Evolutionary conservation across 2,888 invertebrate genomes (phyloP).

Genomic region (Eupithecia exiguata): DNA sequence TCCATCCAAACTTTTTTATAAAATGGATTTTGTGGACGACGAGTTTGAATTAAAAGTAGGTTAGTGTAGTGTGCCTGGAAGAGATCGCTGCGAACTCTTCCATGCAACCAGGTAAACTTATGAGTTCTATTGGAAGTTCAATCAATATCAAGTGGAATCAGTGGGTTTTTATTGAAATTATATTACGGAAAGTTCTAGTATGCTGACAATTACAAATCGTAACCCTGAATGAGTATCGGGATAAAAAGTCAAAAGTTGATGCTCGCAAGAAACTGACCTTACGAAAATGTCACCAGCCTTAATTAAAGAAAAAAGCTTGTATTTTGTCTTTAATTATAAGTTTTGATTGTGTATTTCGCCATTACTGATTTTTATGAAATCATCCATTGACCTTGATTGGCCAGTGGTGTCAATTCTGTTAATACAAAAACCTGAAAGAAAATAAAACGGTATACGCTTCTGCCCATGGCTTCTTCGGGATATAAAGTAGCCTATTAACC

Average conservation of each 20-base stretch:
- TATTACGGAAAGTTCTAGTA: not conserved
- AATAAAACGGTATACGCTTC: no score
- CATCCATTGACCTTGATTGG: not conserved
- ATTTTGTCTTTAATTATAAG: not conserved
- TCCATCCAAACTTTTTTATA: not conserved
- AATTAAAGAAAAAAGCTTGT: not conserved
- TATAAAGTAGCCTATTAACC: no score
- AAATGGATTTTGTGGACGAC: no score
- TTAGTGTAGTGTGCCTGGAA: no score
- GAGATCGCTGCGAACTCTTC: no score
- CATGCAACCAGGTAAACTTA: no score
- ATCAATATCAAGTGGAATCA: not conserved
- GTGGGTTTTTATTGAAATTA: not conserved
- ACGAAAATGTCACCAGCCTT: not conserved
- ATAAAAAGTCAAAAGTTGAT: slow-evolving; percentile 6
- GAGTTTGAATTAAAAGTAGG: no score
- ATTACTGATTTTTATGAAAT: not conserved
- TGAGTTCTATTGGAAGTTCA: no score
- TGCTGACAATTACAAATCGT: not conserved
- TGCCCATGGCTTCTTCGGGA: no score
- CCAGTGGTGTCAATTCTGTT: not conserved
- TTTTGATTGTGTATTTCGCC: not conserved
- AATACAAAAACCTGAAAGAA: no score
- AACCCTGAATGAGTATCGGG: slow-evolving; percentile 1
- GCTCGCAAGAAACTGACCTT: slow-evolving; percentile 1